These are phyloP conservation scores for Myripristis jacobus DNA, from an alignment of 2,797 vertebrate species.

Conservation along the genomic window DNA sequence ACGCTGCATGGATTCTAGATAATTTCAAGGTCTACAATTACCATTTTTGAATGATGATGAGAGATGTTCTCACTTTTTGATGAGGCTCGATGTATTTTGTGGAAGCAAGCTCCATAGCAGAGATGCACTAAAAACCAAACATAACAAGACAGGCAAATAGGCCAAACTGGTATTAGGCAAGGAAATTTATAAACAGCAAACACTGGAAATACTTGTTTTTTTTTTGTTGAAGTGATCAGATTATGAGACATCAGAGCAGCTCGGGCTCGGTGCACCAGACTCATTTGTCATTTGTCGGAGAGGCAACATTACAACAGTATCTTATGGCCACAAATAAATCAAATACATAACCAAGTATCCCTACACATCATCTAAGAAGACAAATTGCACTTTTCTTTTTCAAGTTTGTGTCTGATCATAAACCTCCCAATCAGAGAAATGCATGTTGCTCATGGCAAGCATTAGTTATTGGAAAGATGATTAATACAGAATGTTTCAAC, in stretches of 20 bases:
- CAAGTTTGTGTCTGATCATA: conserved; percentile 63
- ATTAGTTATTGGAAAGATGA: conserved; percentile 28
- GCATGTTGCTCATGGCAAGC: conserved; percentile 36
- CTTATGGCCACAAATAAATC: conserved; percentile 43
- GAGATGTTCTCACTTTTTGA: conserved; percentile 2
- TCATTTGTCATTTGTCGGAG: conserved; percentile 20
- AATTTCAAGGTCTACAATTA: not conserved
- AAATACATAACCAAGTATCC: conserved; percentile 29
- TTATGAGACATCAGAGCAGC: conserved; percentile 46
- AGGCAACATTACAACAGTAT: conserved; percentile 35
- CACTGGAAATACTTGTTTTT: conserved; percentile 2
- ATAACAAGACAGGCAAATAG: conserved; percentile 14
- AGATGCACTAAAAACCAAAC: conserved; percentile 30
- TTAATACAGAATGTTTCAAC: conserved; percentile 30
- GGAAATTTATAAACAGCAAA: not conserved
- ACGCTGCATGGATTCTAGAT: conserved; percentile 12
- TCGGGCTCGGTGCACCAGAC: conserved; percentile 49
- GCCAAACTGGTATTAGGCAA: conserved; percentile 33
- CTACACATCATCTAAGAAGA: conserved; percentile 35
- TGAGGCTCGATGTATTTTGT: conserved; percentile 41
- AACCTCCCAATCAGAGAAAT: conserved; percentile 52
- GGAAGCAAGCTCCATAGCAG: conserved; percentile 29
- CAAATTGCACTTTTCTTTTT: conserved; percentile 77
- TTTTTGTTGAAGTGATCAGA: conserved; percentile 22
- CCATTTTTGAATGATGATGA: not conserved